These are phyloP conservation scores for Liodrosophila aerea DNA, from an alignment of 2,888 invertebrate genomes.

Conservation along the genomic window DNA sequence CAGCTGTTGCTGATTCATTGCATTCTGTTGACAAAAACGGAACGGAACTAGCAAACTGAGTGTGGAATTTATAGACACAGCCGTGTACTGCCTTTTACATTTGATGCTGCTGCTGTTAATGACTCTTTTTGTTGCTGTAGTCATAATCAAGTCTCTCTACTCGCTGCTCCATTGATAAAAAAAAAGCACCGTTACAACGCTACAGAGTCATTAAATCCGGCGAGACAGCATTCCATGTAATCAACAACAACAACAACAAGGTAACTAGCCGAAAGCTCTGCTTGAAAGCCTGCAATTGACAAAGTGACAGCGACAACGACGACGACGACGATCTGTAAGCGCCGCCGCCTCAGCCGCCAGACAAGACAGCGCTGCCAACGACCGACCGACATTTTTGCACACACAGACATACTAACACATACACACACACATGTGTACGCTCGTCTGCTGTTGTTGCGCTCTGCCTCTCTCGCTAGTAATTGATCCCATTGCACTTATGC, in stretches of 20 bases:
- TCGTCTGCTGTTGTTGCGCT: conserved; percentile 22
- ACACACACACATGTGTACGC: conserved; percentile 28
- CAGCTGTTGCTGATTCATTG: conserved; percentile 15
- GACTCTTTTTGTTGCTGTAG: conserved; percentile 18
- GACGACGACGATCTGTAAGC: conserved; percentile 52
- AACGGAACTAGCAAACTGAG: conserved; percentile 25
- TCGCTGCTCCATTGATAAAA: conserved; percentile 64
- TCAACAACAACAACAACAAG: conserved; percentile 41
- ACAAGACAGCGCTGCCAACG: conserved; percentile 48
- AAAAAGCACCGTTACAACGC: conserved; percentile 66
- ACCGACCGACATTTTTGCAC: conserved; percentile 73
- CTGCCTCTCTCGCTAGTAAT: conserved; percentile 48
- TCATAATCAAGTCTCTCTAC: background rate
- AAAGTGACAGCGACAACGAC: conserved; percentile 36
- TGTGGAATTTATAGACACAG: conserved; percentile 16
- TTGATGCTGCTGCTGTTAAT: conserved; percentile 25
- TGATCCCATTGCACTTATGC: conserved; percentile 77
- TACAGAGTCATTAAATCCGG: conserved; percentile 78
- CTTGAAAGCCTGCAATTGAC: conserved; percentile 57
- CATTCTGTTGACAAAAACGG: background rate
- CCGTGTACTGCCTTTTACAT: conserved; percentile 18
- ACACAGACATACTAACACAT: conserved; percentile 21
- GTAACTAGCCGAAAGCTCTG: conserved; percentile 43
- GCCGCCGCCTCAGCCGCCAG: conserved; percentile 32
- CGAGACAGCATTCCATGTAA: conserved; percentile 77